A percentile compares a stretch with the other conserved stretches of the same genome.
Evolutionary conservation across 2,888 invertebrate genomes (phyloP).

Genomic region (Malthinus seriepunctatus): DNA sequence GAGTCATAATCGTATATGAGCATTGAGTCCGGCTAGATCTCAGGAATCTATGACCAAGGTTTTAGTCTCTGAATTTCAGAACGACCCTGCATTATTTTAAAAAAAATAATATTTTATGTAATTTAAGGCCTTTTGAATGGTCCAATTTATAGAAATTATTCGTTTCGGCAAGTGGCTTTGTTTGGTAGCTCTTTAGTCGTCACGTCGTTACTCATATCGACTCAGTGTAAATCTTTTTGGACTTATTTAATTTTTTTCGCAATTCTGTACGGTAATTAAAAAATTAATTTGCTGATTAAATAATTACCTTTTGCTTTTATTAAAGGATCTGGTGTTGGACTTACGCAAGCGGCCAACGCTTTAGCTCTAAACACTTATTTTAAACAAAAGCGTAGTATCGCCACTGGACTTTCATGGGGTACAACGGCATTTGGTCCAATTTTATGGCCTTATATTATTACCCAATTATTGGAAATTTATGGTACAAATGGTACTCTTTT

Average conservation of each 20-base stretch:
- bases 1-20: too few species aligned
- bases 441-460: constrained; percentile 72
- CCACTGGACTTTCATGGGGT: constrained; percentile 73
- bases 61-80: too few species aligned
- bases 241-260: constrained; percentile 68
- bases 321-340: constrained; percentile 7
- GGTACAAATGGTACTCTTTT: constrained; percentile 70
- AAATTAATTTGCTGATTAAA: neutral
- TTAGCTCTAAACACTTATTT: constrained; percentile 76
- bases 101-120: too few species aligned
- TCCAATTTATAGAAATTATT: constrained; percentile 68
- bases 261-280: constrained; percentile 66
- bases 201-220: constrained; percentile 62
- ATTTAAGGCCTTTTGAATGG: constrained; percentile 69
- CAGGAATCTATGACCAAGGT: too few species aligned
- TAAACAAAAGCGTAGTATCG: constrained; percentile 68
- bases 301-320: neutral
- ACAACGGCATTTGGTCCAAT: constrained; percentile 75
- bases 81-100: too few species aligned
- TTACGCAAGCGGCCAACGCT: constrained; percentile 61
- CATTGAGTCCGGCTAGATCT: too few species aligned
- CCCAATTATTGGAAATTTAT: constrained; percentile 62
- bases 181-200: constrained; percentile 64
- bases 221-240: constrained; percentile 65
- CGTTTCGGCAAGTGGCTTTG: constrained; percentile 69